A percentile compares a stretch with the other conserved stretches of the same genome.
These are phyloP conservation scores for Galaxias olidus DNA, from an alignment of 2,797 vertebrate genomes.

Conservation along the genomic window DNA sequence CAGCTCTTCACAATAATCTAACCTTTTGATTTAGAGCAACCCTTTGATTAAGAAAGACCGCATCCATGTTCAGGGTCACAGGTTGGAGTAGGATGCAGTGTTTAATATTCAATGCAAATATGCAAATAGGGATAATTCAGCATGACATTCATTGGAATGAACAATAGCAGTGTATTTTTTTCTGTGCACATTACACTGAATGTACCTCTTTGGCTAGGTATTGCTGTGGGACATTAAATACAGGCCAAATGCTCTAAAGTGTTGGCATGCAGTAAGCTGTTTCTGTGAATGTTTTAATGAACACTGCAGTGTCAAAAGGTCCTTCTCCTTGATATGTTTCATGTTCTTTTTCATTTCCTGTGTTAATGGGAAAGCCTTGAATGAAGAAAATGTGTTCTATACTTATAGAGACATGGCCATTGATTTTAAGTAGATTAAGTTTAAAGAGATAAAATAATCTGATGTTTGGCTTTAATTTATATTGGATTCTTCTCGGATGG, in stretches of 20 bases:
- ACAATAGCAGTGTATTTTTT: conserved; percentile 14
- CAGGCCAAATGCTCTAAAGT: conserved; percentile 23
- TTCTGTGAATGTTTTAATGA: conserved; percentile 23
- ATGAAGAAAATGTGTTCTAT: conserved; percentile 6
- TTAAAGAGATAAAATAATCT: conserved; percentile 54
- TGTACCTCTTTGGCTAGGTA: conserved; percentile 10
- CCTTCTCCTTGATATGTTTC: conserved; percentile 33
- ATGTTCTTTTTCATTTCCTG: conserved; percentile 22
- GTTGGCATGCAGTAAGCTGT: conserved; percentile 19
- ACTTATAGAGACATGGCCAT: conserved; percentile 22
- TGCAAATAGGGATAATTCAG: conserved; percentile 31
- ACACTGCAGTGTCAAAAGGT: not conserved
- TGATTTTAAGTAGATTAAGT: conserved; percentile 52
- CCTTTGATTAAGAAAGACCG: not conserved
- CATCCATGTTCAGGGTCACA: conserved; percentile 19
- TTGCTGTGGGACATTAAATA: not conserved
- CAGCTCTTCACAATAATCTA: too few relatives aligned
- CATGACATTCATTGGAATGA: conserved; percentile 34
- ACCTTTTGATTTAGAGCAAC: conserved; percentile 1
- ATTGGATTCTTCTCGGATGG: conserved; percentile 31
- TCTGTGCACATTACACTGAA: not conserved
- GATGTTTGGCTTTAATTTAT: conserved; percentile 48
- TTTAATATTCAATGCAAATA: conserved; percentile 32
- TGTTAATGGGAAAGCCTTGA: conserved; percentile 10
- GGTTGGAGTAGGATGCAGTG: conserved; percentile 23